Conservation (phyloP, 2,888 invertebrate genomes). For the Catocala sponsa region DNA sequence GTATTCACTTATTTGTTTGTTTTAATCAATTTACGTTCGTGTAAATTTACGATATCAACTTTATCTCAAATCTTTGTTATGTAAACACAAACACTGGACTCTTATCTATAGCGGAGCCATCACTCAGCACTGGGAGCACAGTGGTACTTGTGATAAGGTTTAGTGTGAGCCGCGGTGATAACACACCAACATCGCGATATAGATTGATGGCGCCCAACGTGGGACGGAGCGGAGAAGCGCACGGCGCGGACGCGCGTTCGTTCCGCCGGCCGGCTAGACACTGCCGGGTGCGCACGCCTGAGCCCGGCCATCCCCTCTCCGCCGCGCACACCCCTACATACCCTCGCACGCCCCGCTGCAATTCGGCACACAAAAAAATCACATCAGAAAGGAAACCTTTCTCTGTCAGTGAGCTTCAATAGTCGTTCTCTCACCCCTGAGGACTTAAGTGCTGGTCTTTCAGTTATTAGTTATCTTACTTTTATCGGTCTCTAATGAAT, state of each 20-base stretch:
- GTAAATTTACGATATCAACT: constrained; percentile 17
- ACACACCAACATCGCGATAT: constrained; percentile 57
- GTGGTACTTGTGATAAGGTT: constrained; percentile 34
- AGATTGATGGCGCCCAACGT: constrained; percentile 75
- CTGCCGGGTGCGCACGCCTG: constrained; percentile 85
- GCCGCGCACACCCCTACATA: constrained; percentile 37
- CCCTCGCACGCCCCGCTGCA: constrained; percentile 64
- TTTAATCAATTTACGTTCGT: constrained; percentile 39
- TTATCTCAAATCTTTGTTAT: constrained; percentile 36
- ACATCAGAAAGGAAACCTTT: constrained; percentile 80
- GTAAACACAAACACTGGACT: constrained; percentile 56
- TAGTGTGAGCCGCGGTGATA: constrained; percentile 44
- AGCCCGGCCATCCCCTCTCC: constrained; percentile 74
- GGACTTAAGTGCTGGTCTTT: constrained; percentile 71
- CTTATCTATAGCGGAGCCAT: constrained; percentile 39
- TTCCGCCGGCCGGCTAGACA: constrained; percentile 67
- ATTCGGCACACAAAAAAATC: constrained; percentile 81
- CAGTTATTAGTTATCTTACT: constrained; percentile 74
- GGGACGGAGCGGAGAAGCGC: constrained; percentile 53
- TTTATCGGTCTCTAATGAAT: constrained; percentile 72
- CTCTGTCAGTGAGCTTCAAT: constrained; percentile 80
- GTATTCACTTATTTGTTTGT: constrained; percentile 51
- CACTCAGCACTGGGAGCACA: constrained; percentile 46
- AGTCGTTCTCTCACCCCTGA: constrained; percentile 67
- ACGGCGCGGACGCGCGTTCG: constrained; percentile 57